Conservation (phyloP, 92 coral and sea anemone genomes). For the Parazoanthus swiftii region DNA sequence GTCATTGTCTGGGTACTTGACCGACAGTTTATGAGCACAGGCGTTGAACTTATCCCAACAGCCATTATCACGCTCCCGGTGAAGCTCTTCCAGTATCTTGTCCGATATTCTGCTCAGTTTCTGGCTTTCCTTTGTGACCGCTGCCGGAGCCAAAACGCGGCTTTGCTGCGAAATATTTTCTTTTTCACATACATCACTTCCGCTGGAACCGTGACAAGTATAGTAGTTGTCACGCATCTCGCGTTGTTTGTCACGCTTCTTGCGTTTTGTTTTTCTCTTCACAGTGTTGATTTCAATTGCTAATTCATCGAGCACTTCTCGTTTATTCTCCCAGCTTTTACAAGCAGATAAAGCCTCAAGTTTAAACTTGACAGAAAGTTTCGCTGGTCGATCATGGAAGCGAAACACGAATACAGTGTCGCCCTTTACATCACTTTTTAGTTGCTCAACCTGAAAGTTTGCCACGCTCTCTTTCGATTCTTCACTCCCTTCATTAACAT, state of each 20-base stretch:
- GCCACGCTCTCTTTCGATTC: neutral
- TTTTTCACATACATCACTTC: neutral
- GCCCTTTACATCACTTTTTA: slow-evolving; percentile 13
- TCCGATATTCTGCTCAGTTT: slow-evolving; percentile 42
- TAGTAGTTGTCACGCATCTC: neutral
- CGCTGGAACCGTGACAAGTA: neutral
- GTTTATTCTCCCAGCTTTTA: slow-evolving; percentile 1
- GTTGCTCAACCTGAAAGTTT: slow-evolving; percentile 31
- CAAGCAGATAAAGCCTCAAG: neutral
- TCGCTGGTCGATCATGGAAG: slow-evolving; percentile 45
- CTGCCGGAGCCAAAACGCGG: slow-evolving; percentile 30
- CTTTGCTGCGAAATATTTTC: no score
- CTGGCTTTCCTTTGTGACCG: slow-evolving; percentile 18
- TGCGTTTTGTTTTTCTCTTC: neutral
- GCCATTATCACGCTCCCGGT: slow-evolving; percentile 62
- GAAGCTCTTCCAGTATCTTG: slow-evolving; percentile 50
- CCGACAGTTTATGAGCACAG: slow-evolving; percentile 22
- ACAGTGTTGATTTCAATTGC: slow-evolving; percentile 28
- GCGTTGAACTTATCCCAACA: slow-evolving; percentile 51
- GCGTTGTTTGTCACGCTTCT: slow-evolving; percentile 1
- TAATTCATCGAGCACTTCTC: slow-evolving; percentile 40
- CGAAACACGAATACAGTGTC: slow-evolving; percentile 44
- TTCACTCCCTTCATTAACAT: neutral
- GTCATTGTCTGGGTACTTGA: slow-evolving; percentile 35
- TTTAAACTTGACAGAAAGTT: slow-evolving; percentile 29